Evolutionary conservation across 2,797 vertebrate genomes (phyloP), one percentile per base, ranked within the genome.

Genomic region (Bryconaethiops microstoma): DNA sequence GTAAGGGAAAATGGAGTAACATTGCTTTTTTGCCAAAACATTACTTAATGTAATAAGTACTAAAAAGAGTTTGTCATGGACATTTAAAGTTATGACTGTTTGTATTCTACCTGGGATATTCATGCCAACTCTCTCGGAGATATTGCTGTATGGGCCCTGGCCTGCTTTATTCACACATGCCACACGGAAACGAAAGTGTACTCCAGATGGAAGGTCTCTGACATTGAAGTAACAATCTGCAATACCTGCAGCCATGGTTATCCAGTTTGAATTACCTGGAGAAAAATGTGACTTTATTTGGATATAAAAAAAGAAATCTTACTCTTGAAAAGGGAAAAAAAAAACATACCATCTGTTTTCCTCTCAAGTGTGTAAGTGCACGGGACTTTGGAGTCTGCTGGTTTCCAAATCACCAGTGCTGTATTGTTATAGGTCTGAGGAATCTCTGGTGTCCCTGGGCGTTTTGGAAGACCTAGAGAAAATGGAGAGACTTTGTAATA

Each of bases 391-490:
- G 94, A 94, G 82, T 98, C 96, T 0, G 95, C 93, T 0, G 97
- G 96, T 86, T 97, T 99, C 98, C 98, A 99, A 19, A 97, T 90
- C 73, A 99, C 96, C 90, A 99, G 89, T 0, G 96, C 96, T 0
- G 97, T 97, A 91, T 97, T 96, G 89, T 95, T 95, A 86, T 97
- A 99, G 4, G 95, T 97, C 91, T 99, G 97, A 8, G 97, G 95
- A 35, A 98, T 94, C 90, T 99, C 97, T 0, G 97, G 98, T 4
- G 96, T 97, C 9, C 96, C 95, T 0, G 97, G 96, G 1, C 93
- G 92, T 52, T 95, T 96, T 0, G 97, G 98, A 69, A 97, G 86
- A 69, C 94, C 98, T 99, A 62, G 5, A 77, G 52, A 21, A 40
- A 21, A 52, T 21, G 45, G 35, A 73, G 13, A 45, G 39, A n/a